Conservation (phyloP, 1,140 invertebrate genomes). For the Apis mellifera region Amel_HAv3.1 CM009935.2:9091001-9091500, state of each 20-base stretch:
- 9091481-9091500: neutral
- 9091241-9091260: neutral
- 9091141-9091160: constrained; percentile 20
- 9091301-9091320: too few species aligned
- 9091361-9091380: neutral
- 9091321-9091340: neutral
- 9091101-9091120: neutral
- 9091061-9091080: constrained; percentile 10
- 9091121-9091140: neutral
- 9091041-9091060: neutral
- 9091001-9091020: neutral
- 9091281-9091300: constrained; percentile 9
- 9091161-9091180: constrained; percentile 15
- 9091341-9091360: neutral
- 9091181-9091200: constrained; percentile 18
- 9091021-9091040: too few species aligned
- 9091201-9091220: neutral
- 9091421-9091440: neutral
- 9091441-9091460: neutral
- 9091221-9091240: neutral
- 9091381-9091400: neutral
- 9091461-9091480: constrained; percentile 14
- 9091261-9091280: neutral
- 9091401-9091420: neutral
- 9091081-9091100: too few species aligned